Conservation (phyloP, 2,797 vertebrate species). For the Megaceryle alcyon region DNA sequence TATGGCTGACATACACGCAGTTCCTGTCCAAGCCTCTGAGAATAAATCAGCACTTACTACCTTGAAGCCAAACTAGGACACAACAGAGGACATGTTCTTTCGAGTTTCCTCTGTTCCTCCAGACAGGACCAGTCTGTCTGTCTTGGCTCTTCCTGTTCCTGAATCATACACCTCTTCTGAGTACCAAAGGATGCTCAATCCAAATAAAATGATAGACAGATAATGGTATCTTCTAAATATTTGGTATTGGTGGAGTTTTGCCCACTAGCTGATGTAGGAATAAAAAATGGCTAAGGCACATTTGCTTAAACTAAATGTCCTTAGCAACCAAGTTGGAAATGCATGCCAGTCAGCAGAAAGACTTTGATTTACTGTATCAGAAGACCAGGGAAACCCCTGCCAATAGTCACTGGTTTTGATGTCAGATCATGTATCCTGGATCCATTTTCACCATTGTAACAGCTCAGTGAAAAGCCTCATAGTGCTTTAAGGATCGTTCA, state of each 20-base stretch:
- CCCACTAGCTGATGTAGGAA: not conserved
- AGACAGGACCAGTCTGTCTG: not conserved
- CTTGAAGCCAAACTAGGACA: slow-evolving; percentile 4
- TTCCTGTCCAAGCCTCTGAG: slow-evolving; percentile 20
- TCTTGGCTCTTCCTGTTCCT: slow-evolving; percentile 25
- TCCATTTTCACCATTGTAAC: not conserved
- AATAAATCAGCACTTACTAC: not conserved
- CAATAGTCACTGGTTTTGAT: not conserved
- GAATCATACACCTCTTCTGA: not conserved
- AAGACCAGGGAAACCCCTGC: not conserved
- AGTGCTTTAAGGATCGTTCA: not conserved
- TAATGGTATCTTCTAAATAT: slow-evolving; percentile 35
- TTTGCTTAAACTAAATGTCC: not conserved
- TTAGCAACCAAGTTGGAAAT: not conserved
- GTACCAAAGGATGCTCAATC: slow-evolving; percentile 7
- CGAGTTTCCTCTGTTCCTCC: slow-evolving; percentile 28
- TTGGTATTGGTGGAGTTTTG: slow-evolving; percentile 26
- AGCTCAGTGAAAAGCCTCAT: not conserved
- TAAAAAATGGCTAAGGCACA: not conserved
- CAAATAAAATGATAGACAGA: slow-evolving; percentile 21
- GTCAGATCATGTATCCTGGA: not conserved
- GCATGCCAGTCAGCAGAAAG: not conserved
- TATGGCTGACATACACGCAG: not conserved
- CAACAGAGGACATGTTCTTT: not conserved
- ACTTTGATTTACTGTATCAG: not conserved